Percentiles rank a stretch among this genome's conserved stretches.
phyloP scores from a whole-genome alignment of 1,140 invertebrate species.

The Neodiprion lecontei region DNA sequence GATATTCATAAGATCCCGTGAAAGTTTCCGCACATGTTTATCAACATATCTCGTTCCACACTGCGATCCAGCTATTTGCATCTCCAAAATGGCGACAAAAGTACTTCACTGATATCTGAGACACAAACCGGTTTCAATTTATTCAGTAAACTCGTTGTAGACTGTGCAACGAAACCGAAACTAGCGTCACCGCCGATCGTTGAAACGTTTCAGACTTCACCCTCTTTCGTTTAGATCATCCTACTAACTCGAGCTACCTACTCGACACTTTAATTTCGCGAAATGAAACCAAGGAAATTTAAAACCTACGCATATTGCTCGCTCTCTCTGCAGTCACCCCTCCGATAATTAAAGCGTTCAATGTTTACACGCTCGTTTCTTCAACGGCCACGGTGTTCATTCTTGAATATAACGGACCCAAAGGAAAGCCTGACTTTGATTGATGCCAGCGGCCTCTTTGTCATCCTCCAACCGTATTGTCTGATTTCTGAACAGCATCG shows the following conservation, averaged over 20 bases:
- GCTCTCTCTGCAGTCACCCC: background rate
- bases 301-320: background rate
- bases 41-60: too few species aligned
- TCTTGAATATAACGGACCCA: background rate
- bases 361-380: background rate
- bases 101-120: too few species aligned
- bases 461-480: background rate
- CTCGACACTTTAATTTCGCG: slow-evolving; percentile 1
- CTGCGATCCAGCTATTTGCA: too few species aligned
- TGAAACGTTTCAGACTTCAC: too few species aligned
- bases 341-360: background rate
- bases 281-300: background rate
- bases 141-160: too few species aligned
- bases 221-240: background rate
- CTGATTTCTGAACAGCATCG: background rate
- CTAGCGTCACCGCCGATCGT: too few species aligned
- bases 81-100: too few species aligned
- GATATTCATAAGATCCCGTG: too few species aligned
- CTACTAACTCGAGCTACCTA: background rate
- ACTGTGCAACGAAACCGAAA: too few species aligned
- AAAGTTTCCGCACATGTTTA: too few species aligned
- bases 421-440: background rate
- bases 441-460: background rate
- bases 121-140: too few species aligned
- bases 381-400: background rate